A percentile compares a stretch with the other conserved stretches of the same genome.
phyloP scores from a whole-genome alignment of 2,113 vertebrate species.

The Nansenia antarctica region DNA sequence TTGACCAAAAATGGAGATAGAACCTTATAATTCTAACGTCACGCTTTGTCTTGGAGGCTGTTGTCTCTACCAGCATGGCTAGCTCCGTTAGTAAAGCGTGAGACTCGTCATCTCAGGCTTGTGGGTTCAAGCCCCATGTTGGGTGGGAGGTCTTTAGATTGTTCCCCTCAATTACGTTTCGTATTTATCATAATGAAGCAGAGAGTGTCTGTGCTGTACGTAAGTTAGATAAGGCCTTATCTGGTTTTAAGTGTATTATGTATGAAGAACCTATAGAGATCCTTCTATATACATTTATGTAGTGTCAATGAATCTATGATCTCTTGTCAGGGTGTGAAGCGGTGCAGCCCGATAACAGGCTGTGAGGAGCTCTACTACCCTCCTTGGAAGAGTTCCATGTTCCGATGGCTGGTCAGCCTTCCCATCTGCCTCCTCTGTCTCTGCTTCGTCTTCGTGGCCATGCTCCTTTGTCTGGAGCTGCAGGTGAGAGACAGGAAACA shows the following conservation, averaged over 20 bases:
- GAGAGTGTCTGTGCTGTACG: no score
- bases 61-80: background rate
- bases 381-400: conserved; percentile 89
- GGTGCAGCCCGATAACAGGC: conserved; percentile 90
- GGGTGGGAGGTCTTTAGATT: background rate
- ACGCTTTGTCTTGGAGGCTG: background rate
- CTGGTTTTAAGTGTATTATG: no score
- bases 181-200: no score
- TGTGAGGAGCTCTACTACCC: conserved; percentile 95
- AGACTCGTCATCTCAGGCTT: no score
- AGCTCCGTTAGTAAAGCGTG: no score
- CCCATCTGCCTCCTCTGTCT: conserved; percentile 91
- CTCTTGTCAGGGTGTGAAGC: conserved; percentile 85
- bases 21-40: no score
- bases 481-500: conserved; percentile 77
- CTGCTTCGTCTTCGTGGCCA: conserved; percentile 88
- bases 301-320: no score
- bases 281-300: no score
- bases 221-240: no score
- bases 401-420: conserved; percentile 92
- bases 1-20: no score
- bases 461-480: conserved; percentile 95
- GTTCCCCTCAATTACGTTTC: no score
- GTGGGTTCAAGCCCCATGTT: background rate
- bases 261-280: no score